Evolutionary conservation across 2,113 vertebrate genomes (phyloP), one percentile per base, ranked within the genome.

Genomic region (Lampris incognitus): DNA sequence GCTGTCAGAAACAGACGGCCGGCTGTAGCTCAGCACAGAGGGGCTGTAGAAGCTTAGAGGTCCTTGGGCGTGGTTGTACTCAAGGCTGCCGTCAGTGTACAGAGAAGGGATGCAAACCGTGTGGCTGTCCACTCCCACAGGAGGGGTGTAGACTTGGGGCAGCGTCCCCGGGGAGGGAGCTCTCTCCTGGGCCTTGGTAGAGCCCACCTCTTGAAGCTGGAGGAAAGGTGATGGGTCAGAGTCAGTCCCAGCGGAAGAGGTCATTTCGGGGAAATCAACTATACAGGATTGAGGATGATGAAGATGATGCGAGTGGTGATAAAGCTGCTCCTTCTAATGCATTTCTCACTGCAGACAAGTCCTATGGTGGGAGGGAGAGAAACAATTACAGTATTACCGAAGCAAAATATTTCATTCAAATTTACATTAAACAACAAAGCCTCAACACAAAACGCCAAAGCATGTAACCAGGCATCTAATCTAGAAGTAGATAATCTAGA

Each of bases 71-170:
- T 83, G 84, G 0, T 94, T 88, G 55, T 96, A 97, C 0, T 97
- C 97, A 0, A 95, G 94, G 49, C 82, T 88, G 71, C 77, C 93
- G 54, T 99, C 96, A 8, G 93, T 60, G 38, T 97, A 98, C 0
- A 96, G 96, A 0, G 97, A 95, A 6, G 96, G 96, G 60, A 98
- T 94, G 68, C 95, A 97, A 44, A 96, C 73, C 0, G 96, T 82
- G 37, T 94, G 95, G 5, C 91, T 88, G 7, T 98, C 96, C 90
- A 95, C 77, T 55, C 91, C 74, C 57, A 94, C 86, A 13, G 92
- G 90, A 9, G 94, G 94, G 80, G 92, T 94, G 89, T 95, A 97
- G 71, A 94, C 88, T 8, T 85, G 13, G 51, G 95, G 91, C 36
- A 90, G 49, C 37, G 94, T 82, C 55, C 85, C 87, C 0, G 95